Evolutionary conservation across 2,113 vertebrate species (phyloP).

Genomic region (Pycnonotus jocosus): DNA sequence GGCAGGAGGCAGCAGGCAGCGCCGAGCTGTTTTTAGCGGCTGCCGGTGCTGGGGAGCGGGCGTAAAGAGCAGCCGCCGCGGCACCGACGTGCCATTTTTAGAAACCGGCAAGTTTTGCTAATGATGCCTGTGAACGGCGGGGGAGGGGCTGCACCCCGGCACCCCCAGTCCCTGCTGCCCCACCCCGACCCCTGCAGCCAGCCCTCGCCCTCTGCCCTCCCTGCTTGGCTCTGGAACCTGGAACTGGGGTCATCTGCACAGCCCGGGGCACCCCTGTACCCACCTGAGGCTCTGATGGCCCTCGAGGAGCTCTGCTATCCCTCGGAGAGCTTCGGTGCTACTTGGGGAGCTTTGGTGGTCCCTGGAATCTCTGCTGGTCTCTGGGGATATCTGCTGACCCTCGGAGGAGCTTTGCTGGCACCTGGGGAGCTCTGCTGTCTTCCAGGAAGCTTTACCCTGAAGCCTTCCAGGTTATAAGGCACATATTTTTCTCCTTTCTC

Average conservation of each 20-base stretch:
- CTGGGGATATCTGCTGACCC: background rate
- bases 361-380: background rate
- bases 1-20: conserved; percentile 7
- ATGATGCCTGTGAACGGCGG: background rate
- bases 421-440: background rate
- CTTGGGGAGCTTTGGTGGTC: background rate
- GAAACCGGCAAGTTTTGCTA: background rate
- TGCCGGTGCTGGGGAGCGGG: background rate
- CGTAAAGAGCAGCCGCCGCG: background rate
- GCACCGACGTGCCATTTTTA: background rate
- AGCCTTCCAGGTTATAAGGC: background rate
- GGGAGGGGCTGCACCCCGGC: background rate
- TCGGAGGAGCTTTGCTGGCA: background rate
- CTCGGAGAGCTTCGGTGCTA: background rate
- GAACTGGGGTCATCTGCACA: no score
- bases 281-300: background rate
- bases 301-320: background rate
- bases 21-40: conserved; percentile 33
- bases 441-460: background rate
- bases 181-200: background rate
- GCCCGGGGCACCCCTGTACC: background rate
- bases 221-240: fast-evolving
- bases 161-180: background rate
- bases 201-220: background rate
- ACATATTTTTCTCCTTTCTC: background rate